Base-by-base conservation (phyloP, 1,140 invertebrate genomes). In the Nasonia giraulti region DNA sequence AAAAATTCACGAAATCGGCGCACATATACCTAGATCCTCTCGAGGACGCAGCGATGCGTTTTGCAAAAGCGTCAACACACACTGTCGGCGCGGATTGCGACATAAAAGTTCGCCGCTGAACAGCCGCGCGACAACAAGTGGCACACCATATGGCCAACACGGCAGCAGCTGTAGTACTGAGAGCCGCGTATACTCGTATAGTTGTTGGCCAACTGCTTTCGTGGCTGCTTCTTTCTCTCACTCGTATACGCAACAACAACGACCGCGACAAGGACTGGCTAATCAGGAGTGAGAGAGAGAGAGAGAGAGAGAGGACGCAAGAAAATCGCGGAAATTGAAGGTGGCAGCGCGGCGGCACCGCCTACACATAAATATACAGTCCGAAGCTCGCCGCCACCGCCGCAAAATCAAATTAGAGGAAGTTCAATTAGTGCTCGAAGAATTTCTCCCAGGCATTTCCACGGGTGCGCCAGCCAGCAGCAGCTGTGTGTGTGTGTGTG, bases 351-450 rank as follows among this genome's bases (percentile, higher is more conserved):
- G 40, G 69, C n/a, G 40, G 17, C 55, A 5, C 14, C 17, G 55
- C 55, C 6, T 69, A 69, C 20, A 2, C 14, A 10, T 31, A 31
- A 31, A 71, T n/a, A 31, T 12, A 31, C 14, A 31, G 82, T 71
- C 84, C 86, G 69, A 31, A 75, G 31, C 69, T 62, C 86, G 5
- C 2, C 33, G 87, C 87, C 86, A 37, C 3, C 3, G 87, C 87
- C 86, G 87, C 86, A 87, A 89, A 91, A 92, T 91, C 90, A 88
- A 90, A 92, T 92, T 91, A 90, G 87, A 85, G 86, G 86, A 91
- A 91, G 91, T 91, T 92, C 90, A 90, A 92, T 91, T 91, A 92
- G 89, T 88, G 90, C 87, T 86, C 87, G 87, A 89, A 90, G 89
- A 91, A 91, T 91, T 89, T 88, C 89, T 82, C 87, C 75, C 84